Evolutionary conservation across 1,140 invertebrate genomes (phyloP).

Genomic region (Euschistus heros): DNA sequence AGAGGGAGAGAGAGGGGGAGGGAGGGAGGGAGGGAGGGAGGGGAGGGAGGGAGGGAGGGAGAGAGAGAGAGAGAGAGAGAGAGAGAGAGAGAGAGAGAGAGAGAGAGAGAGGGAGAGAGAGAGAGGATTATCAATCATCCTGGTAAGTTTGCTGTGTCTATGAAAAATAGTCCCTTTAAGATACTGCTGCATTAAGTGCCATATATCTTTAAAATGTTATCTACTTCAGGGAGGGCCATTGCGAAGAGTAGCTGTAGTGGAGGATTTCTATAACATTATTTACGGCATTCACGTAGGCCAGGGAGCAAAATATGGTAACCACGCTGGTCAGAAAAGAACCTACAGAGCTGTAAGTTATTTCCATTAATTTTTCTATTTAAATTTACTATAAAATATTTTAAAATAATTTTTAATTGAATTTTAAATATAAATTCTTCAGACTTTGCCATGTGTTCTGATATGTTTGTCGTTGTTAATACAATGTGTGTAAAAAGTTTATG

Average conservation of each 20-base stretch:
- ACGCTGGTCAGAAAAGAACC: slow-evolving; percentile 90
- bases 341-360: slow-evolving; percentile 85
- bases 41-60: slow-evolving; percentile 4
- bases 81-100: slow-evolving; percentile 7
- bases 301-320: slow-evolving; percentile 75
- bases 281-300: slow-evolving; percentile 88
- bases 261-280: slow-evolving; percentile 95
- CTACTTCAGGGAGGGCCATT: not conserved
- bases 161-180: too few species aligned
- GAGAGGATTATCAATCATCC: not conserved
- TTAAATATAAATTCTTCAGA: too few species aligned
- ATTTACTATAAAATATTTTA: too few species aligned
- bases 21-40: not conserved
- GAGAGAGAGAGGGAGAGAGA: slow-evolving; percentile 8
- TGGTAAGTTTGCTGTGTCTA: too few species aligned
- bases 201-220: too few species aligned
- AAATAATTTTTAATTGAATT: too few species aligned
- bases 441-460: too few species aligned
- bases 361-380: too few species aligned
- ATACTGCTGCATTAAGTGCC: too few species aligned
- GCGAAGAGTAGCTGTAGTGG: slow-evolving; percentile 87
- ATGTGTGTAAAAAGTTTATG: too few species aligned
- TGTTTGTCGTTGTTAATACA: too few species aligned
- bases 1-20: not conserved
- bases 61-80: slow-evolving; percentile 20